phyloP scores from a whole-genome alignment of 2,797 vertebrate genomes.

The Pipistrellus nathusii region DNA sequence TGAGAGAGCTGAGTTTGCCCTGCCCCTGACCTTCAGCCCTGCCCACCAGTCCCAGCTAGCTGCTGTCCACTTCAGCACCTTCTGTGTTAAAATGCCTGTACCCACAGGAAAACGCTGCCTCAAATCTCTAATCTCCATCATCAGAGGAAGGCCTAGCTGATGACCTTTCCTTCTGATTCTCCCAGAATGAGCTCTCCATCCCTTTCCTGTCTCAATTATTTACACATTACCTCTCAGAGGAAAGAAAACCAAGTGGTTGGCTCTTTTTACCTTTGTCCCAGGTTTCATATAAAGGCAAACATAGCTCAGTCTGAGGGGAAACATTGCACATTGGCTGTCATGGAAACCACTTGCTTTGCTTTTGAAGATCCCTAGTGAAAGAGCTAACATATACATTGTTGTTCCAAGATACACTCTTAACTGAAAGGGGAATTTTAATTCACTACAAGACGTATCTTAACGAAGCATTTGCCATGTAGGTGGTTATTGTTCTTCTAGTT shows the following conservation, averaged over 20 bases:
- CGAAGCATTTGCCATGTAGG: neutral
- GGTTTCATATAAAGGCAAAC: neutral
- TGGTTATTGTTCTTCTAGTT: neutral
- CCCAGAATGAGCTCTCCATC: neutral
- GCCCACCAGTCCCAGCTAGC: neutral
- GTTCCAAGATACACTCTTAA: neutral
- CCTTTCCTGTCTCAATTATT: neutral
- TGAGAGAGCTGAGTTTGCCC: neutral
- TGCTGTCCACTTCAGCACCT: constrained; percentile 46
- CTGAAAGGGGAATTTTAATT: neutral
- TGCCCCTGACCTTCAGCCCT: neutral
- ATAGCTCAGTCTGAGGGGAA: neutral
- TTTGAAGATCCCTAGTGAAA: constrained; percentile 9
- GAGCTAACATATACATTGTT: neutral
- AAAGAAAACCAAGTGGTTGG: neutral
- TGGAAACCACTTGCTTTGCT: constrained; percentile 4
- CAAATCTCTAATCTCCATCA: neutral
- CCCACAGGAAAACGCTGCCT: neutral
- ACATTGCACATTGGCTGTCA: neutral
- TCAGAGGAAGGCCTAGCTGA: neutral
- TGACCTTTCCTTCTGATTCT: neutral
- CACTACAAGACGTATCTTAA: neutral
- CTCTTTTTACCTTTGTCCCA: neutral
- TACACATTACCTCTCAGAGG: neutral
- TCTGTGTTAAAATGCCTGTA: neutral